Evolutionary conservation across 2,797 vertebrate species (phyloP), one percentile per base, ranked within the genome.

Genomic region (Epinephelus awoara): DNA sequence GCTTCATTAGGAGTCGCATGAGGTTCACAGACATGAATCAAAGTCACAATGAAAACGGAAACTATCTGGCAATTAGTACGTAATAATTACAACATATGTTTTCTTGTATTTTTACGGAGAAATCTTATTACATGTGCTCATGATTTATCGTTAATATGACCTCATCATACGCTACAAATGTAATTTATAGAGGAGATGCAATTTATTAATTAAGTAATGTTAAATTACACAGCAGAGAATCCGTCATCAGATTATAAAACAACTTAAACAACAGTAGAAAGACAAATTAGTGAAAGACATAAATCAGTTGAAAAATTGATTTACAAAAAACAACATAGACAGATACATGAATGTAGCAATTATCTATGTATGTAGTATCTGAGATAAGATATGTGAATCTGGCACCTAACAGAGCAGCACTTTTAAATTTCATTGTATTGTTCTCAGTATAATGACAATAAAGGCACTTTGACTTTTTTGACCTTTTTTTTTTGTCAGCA

Each of bases 21-120:
- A 68, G 75, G 52, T 73, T 85, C 79, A 85, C 70, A 80, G 84
- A 78, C 73, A 55, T n/a, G 17, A 76, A 46, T 78, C 75, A 85
- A 74, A 90, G 74, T 87, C 79, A 76, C 77, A 87, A 49, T 85
- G 81, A 84, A 84, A 88, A 38, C 27, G 15, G 76, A 62, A 68
- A 15, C 1, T 44, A 34, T 19, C 0, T 61, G 38, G 67, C 15
- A 74, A 27, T 21, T 50, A 61, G 5, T 8, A 29, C 21, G 19
- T 17, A 10, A 7, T 34, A 8, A 34, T 34, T 34, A 34, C 12
- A 50, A 25, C 21, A 54, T 42, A 2, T 2, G 2, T 52, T 19
- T 38, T 65, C 0, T 34, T 58, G n/a, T 17, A 47, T 19, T 46
- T 55, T 57, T 11, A 58, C 2, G 46, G 23, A 10, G 2, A 57